Base-by-base conservation (phyloP, 2,888 invertebrate genomes). In the Catocala nupta region DNA sequence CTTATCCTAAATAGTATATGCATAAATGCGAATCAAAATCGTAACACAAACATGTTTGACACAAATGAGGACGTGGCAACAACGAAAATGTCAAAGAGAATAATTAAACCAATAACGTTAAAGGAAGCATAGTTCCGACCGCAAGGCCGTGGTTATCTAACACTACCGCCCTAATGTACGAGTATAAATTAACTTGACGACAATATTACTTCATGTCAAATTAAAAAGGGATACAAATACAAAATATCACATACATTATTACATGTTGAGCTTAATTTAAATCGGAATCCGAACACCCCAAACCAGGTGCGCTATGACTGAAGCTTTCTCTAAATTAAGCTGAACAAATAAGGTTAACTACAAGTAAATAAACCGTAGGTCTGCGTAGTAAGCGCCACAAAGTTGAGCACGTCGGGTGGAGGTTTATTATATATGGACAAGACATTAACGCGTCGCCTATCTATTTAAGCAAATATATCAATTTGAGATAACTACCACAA, bases 241-340 rank as follows among this genome's bases (percentile, higher is more conserved):
- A 93, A 93, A 94, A 94, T 94, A 94, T 94, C 94, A 94, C 94
- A 94, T 91, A 94, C 94, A 93, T 91, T 90, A 90, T 92, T 93
- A 92, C 87, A 89, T 90, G 94, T 94, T 92, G 93, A 94, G 94
- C 94, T 94, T 92, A 93, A 94, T 94, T 93, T 91, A 92, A 93
- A 90, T 87, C 74, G 80, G 84, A 86, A 79, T 75, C 70, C 64
- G 78, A 81, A 77, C 82, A 84, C 82, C 86, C 85, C 83, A 81
- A 74, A 69, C 81, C 82, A 80, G 78, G 83, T 65, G 71, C 63
- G 59, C 68, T 63, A 58, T 73, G 63, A 68, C 56, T 73, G 70
- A 81, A 81, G 78, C 77, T 68, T 78, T 75, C 65, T 90, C 91
- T 91, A 91, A 94, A 94, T 94, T 93, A 94, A 94, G 93, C 94